Evolutionary conservation across 2,797 vertebrate genomes (phyloP), one percentile per base, ranked within the genome.

Genomic region (Meda fulgida): DNA sequence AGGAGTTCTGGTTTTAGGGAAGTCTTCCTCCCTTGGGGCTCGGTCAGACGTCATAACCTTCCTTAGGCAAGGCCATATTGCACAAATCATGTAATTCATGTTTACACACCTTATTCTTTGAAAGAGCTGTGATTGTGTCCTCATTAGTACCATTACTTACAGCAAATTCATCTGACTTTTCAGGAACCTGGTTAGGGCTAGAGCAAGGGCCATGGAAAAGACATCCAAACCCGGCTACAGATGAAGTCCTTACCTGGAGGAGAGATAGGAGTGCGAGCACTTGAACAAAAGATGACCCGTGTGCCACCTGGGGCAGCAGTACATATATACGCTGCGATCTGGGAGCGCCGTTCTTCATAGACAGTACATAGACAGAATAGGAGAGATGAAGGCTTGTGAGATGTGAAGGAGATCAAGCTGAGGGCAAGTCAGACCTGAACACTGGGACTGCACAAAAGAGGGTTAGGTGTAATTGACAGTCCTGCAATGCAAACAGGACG

Each of bases 281-380:
- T 90, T 89, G 92, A 95, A 94, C 91, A 93, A 93, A 92, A 86
- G 58, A 70, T 36, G 11, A 89, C 91, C 90, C 90, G 90, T 83
- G 79, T 58, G 78, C 21, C 78, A 58, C 73, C 29, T 38, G 13
- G 84, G 85, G 53, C 70, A 84, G 79, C 67, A 36, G 77, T 80
- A 91, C 51, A 89, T 87, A 71, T n/a, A 29, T 18, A 75, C 29
- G 86, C 87, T 87, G 8, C 65, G 80, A 34, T 73, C 80, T 80
- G 76, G 84, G 84, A 83, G 34, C 73, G 84, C 34, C 1, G n/a
- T n/a, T 79, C 83, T 86, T n/a, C 34, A 38, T 76, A 88, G 87
- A 87, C 34, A 2, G 73, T 38, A 46, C n/a, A n/a, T n/a, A 19
- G 43, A 53, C 43, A 11, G n/a, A 72, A 67, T 77, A 11, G 46